Evolutionary conservation across 2,888 invertebrate genomes (phyloP), one percentile per base, ranked within the genome.

Genomic region (Fissipunctia ypsillon): DNA sequence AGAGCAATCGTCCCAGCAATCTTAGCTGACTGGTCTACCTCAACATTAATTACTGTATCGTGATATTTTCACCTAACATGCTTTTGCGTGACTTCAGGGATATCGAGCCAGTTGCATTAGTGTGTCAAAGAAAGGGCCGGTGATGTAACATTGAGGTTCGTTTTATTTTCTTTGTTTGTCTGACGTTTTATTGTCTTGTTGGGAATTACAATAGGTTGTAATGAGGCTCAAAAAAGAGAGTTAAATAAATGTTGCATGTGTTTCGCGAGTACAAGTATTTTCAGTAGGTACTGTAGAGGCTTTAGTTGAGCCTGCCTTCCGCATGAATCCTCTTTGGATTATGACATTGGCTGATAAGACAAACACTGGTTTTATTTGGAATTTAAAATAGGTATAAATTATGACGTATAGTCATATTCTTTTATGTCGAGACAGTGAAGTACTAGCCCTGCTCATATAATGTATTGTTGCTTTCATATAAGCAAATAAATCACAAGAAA

Each of bases 41-140:
- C 57, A 67, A 57, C 63, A 73, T 79, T 80, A 64, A 71, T 80
- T 74, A 71, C 41, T 43, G n/a, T 70, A 68, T 71, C 84, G 56
- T 71, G 67, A 69, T 83, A 41, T 31, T 57, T n/a, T 19, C 5
- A 54, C 22, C 25, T 28, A n/a, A 3, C 84, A 80, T 75, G 80
- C 69, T 56, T 71, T 83, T 9, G 84, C 84, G 84, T 81, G 80
- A 54, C 74, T 52, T 22, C 48, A 60, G 38, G 16, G 67, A 65
- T 80, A 78, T 57, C 67, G 50, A 48, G 25, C 4, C 22, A 25
- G 65, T 63, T 69, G 57, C 80, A 79, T 73, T 72, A 54, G 48
- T 65, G 63, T 48, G 68, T 73, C 14, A 56, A 54, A 59, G 48
- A 69, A 73, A 83, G 56, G 6, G n/a, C 38, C 4, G 22, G 25